Base-by-base conservation (phyloP, 2,797 vertebrate species). In the Apogon hyalosoma region DNA sequence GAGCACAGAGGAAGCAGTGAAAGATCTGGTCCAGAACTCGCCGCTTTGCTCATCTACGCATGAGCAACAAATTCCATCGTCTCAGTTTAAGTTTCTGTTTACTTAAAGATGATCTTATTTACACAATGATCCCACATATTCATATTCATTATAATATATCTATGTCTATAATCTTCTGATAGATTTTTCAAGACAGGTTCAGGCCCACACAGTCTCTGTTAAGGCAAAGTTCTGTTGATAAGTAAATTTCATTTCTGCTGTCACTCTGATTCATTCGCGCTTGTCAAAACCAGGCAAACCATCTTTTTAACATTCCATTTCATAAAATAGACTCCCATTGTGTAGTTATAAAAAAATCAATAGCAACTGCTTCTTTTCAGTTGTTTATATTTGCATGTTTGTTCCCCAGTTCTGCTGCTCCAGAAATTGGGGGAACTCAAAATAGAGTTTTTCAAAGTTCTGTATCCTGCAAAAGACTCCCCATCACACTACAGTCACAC, bases 221-320 rank as follows among this genome's bases (percentile, higher is more conserved):
- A 98, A 98, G 98, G 97, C 97, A 95, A 96, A 95, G 96, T 97
- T 97, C 96, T 93, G 93, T 93, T 91, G 92, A 93, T 92, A 92
- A 94, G 93, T 94, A 93, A 83, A 70, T 80, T 61, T 90, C 41
- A 53, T 68, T 90, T 84, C 77, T 68, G 90, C 91, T 89, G 91
- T 79, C 89, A 82, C 91, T 91, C 90, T 91, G 88, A 85, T 94
- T 92, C 84, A 80, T 82, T 95, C 92, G 91, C 69, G 78, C 72
- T 60, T 33, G 59, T 73, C 83, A 94, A 94, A 95, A 94, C 93
- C 93, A 94, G 92, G 92, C 94, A 93, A 93, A 93, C 93, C 92
- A 88, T 94, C 86, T 63, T 48, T 65, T 66, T 39, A 82, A 80
- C 82, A 80, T 86, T 87, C 82, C 77, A 90, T 71, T 88, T 87